These are phyloP conservation scores for Ailurus styani DNA, from an alignment of 2,113 vertebrate genomes.

Conservation along the genomic window DNA sequence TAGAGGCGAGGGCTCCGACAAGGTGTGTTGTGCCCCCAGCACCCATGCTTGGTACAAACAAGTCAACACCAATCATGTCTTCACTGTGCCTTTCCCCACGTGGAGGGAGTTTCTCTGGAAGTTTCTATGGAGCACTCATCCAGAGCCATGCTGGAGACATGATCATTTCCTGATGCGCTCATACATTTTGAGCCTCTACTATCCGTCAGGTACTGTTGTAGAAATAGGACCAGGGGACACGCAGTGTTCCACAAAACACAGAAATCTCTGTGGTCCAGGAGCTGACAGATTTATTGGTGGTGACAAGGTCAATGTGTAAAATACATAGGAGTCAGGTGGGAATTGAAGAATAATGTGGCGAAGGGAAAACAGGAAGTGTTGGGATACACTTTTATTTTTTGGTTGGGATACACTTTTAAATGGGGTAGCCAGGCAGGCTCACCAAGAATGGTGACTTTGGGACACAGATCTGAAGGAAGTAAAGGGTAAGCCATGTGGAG, in stretches of 20 bases:
- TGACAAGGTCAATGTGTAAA: neutral
- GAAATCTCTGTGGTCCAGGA: neutral
- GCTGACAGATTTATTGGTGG: neutral
- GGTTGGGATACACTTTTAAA: rapidly evolving
- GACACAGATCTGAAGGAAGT: neutral
- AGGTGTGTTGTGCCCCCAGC: no score
- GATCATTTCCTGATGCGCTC: rapidly evolving
- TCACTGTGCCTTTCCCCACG: neutral
- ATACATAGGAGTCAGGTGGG: neutral
- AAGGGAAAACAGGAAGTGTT: no score
- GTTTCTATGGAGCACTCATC: neutral
- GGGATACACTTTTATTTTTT: neutral
- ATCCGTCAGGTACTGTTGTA: neutral
- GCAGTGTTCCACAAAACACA: neutral
- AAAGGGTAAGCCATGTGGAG: neutral
- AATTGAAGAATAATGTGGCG: neutral
- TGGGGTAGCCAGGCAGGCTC: neutral
- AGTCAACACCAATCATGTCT: neutral
- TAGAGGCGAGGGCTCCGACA: neutral
- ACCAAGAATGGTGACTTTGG: neutral
- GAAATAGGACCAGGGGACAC: neutral
- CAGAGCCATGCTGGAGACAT: neutral
- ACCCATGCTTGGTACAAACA: no score
- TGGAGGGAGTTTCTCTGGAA: neutral
- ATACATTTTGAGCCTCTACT: neutral